phyloP scores from a whole-genome alignment of 2,113 vertebrate genomes.

The Neodon shergylaensis region DNA sequence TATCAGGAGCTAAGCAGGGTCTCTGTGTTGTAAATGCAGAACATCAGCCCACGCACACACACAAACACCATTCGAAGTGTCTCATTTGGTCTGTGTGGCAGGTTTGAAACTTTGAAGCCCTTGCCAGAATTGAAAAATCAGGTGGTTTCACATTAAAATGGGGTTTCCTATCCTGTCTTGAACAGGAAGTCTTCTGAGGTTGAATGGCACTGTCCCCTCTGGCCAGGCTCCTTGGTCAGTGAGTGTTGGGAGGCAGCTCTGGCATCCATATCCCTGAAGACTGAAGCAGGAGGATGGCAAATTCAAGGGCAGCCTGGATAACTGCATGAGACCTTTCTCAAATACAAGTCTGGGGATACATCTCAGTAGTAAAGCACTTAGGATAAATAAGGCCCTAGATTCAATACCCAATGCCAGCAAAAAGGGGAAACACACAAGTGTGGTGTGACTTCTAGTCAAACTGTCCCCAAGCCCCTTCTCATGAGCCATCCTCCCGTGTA shows the following conservation, averaged over 20 bases:
- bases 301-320: not conserved
- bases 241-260: not conserved
- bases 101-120: conserved; percentile 33
- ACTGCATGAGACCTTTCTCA: not conserved
- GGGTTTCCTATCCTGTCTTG: conserved; percentile 49
- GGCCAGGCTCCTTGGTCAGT: not conserved
- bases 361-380: not conserved
- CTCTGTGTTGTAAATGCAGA: not conserved
- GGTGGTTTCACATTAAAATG: conserved; percentile 22
- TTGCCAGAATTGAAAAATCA: not conserved
- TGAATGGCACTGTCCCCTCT: not conserved
- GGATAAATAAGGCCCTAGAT: not conserved
- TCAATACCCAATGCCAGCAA: not conserved
- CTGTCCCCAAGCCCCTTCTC: not conserved
- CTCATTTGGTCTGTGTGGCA: not conserved
- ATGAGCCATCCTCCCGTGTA: not conserved
- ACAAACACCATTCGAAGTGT: not conserved
- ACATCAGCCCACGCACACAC: no score
- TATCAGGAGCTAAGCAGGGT: not conserved
- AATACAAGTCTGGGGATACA: not conserved
- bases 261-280: not conserved
- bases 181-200: not conserved
- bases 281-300: not conserved
- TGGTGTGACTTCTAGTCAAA: not conserved
- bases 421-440: not conserved